Conservation (phyloP, 2,113 vertebrate species). For the Gobiocypris rarus region DNA sequence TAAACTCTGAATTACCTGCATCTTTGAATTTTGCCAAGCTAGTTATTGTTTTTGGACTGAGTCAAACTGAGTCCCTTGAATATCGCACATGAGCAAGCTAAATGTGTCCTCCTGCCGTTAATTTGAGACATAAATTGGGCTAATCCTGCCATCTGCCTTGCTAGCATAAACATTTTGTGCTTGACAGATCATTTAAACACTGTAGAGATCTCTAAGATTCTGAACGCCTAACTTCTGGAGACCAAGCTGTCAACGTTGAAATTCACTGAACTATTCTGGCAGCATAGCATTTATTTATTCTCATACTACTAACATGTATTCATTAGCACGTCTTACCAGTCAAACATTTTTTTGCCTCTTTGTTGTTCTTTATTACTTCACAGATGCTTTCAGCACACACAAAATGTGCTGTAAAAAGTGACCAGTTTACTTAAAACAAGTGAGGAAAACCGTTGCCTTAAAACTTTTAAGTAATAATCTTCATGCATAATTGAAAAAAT, state of each 20-base stretch:
- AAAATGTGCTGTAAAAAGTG: too few species aligned
- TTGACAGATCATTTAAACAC: conserved; percentile 19
- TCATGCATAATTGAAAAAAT: too few species aligned
- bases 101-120: conserved; percentile 28
- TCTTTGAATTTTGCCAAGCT: conserved; percentile 11
- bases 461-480: too few species aligned
- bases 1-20: neutral
- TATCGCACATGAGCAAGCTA: conserved; percentile 31
- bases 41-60: conserved; percentile 30
- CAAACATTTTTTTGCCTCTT: neutral
- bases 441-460: too few species aligned
- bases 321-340: neutral
- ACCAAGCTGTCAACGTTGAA: conserved; percentile 38
- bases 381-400: neutral
- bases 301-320: neutral
- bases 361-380: neutral
- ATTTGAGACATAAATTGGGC: conserved; percentile 39
- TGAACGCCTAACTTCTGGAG: conserved; percentile 57
- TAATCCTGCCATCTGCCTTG: conserved; percentile 38
- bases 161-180: conserved; percentile 18
- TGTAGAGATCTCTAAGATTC: neutral
- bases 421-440: too few species aligned
- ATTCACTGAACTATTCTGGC: neutral
- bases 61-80: conserved; percentile 29
- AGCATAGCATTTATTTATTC: neutral